Percentiles rank a stretch among this genome's conserved stretches.
These are phyloP conservation scores for Apotomis capreana DNA, from an alignment of 2,888 invertebrate genomes.

Conservation along the genomic window DNA sequence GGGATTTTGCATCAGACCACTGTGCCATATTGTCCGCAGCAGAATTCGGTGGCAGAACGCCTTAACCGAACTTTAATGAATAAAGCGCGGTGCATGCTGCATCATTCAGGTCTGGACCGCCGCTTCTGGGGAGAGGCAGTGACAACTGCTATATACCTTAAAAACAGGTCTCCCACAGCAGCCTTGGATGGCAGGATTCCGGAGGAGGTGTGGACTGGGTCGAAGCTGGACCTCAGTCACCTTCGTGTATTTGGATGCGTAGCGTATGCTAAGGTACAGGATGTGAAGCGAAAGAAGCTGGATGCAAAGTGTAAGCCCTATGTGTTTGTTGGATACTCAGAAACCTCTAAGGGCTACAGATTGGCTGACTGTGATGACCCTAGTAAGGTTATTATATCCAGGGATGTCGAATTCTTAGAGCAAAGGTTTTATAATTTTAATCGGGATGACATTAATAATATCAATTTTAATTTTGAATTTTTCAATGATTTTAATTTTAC, in stretches of 20 bases:
- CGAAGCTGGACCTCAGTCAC: neutral
- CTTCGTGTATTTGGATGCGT: neutral
- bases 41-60: too few species aligned
- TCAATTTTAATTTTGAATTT: neutral
- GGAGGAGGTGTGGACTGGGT: neutral
- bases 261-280: slow-evolving; percentile 18
- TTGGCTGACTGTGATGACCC: slow-evolving; percentile 16
- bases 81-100: too few species aligned
- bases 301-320: slow-evolving; percentile 20
- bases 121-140: slow-evolving; percentile 6
- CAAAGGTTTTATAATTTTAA: slow-evolving; percentile 1
- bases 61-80: too few species aligned
- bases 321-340: slow-evolving; percentile 22
- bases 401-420: slow-evolving; percentile 9
- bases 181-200: slow-evolving; percentile 11
- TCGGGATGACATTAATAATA: neutral
- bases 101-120: neutral
- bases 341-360: slow-evolving; percentile 14
- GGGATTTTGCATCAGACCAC: slow-evolving; percentile 3
- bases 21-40: neutral
- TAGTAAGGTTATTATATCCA: slow-evolving; percentile 8
- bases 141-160: neutral
- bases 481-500: neutral
- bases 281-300: slow-evolving; percentile 8
- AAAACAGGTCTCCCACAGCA: slow-evolving; percentile 5